Base-by-base conservation (phyloP, 2,888 invertebrate species). In the Ochlodes sylvanus region DNA sequence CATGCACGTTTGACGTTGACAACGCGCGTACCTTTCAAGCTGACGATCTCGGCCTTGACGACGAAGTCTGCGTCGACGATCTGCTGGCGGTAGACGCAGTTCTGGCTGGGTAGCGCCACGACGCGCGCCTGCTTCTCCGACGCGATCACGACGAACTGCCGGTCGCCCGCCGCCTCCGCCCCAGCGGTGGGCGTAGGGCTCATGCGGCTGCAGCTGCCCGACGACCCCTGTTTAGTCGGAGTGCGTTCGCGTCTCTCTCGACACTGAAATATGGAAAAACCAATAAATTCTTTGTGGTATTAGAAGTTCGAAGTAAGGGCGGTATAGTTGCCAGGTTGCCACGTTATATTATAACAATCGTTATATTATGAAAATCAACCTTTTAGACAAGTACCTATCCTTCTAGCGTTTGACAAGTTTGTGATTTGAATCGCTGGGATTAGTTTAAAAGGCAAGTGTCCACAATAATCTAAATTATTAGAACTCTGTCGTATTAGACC, bases 71-170 rank as follows among this genome's bases (percentile, higher is more conserved):
- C 95, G 83, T 99, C 98, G 72, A 98, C 97, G 78, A 99, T 95
- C 92, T 98, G 98, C 88, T 97, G 97, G 79, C 98, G 95, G 93
- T 98, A 98, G 78, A 98, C 96, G 94, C 98, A 98, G 87, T 97
- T 98, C 92, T 99, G 99, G 78, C 98, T 98, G 74, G 99, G 99
- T 84, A 99, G 95, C 75, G 98, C 98, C 74, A 99, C 97, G 73
- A 99, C 97, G 79, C 98, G 95, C 72, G 98, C 98, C 94, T 99
- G 98, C 92, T 98, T 98, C 94, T 99, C 99, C 70, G 98, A 98
- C 73, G 97, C 97, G 77, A 99, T 95, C 64, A 98, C 98, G 74
- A 97, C 97, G 92, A 97, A 98, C 95, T 99, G 99, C 74, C 97
- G 94, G 92, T 98, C 98, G 79, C 95, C 95, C 2, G 47, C 47